phyloP scores from a whole-genome alignment of 2,888 invertebrate genomes.

The Orchestes rusci region DNA sequence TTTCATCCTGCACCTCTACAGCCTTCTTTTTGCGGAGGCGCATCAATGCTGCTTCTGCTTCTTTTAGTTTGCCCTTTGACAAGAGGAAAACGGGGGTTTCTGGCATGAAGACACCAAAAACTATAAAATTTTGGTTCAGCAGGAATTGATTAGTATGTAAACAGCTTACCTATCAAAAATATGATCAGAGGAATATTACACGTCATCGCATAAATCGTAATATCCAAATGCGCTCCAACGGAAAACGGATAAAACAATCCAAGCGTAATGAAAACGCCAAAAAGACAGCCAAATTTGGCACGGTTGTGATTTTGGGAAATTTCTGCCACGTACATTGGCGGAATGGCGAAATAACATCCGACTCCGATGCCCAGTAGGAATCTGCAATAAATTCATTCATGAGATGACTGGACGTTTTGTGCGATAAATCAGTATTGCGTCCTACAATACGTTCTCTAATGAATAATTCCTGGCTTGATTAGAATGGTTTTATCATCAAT shows the following conservation, averaged over 20 bases:
- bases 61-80: constrained; percentile 47
- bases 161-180: constrained; percentile 24
- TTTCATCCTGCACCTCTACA: constrained; percentile 26
- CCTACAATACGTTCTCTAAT: no score
- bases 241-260: constrained; percentile 30
- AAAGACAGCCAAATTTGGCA: constrained; percentile 57
- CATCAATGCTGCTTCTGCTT: constrained; percentile 53
- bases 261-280: constrained; percentile 27
- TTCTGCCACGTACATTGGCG: constrained; percentile 82
- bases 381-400: constrained; percentile 31
- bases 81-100: constrained; percentile 33
- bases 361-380: constrained; percentile 57
- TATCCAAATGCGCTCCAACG: constrained; percentile 29
- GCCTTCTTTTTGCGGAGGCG: constrained; percentile 25
- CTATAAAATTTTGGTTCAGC: constrained; percentile 4
- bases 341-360: constrained; percentile 62
- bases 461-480: no score
- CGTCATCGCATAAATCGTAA: constrained; percentile 27
- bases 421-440: no score
- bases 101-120: constrained; percentile 28
- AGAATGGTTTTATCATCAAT: no score
- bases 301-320: constrained; percentile 71
- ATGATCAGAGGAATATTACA: constrained; percentile 28
- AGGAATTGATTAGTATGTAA: constrained; percentile 1
- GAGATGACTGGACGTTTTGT: no score